These are phyloP conservation scores for Schizotus pectinicornis DNA, from an alignment of 2,888 invertebrate species.

Conservation along the genomic window DNA sequence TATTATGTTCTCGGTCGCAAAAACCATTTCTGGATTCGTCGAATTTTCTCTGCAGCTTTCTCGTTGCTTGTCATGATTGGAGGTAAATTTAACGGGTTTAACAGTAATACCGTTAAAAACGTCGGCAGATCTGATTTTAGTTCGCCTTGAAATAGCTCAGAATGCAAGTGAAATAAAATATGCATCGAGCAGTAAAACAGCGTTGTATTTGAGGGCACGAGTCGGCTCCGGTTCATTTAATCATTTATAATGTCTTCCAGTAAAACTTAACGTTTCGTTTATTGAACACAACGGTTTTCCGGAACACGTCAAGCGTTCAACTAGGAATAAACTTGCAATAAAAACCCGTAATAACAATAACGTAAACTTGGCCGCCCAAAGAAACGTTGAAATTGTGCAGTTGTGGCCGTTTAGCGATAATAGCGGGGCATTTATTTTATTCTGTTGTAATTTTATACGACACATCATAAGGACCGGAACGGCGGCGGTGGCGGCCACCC, in stretches of 20 bases:
- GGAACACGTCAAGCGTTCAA: conserved; percentile 24
- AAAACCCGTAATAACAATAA: conserved; percentile 48
- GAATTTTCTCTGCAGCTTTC: too few relatives aligned
- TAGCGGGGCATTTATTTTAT: conserved; percentile 46
- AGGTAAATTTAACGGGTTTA: too few relatives aligned
- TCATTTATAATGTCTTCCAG: conserved; percentile 14
- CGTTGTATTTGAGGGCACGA: too few relatives aligned
- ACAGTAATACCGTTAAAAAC: conserved; percentile 5
- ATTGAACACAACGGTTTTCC: conserved; percentile 26
- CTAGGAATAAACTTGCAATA: conserved; percentile 39
- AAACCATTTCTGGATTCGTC: too few relatives aligned
- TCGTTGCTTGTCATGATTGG: too few relatives aligned
- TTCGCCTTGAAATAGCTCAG: too few relatives aligned
- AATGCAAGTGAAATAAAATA: too few relatives aligned
- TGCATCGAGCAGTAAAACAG: too few relatives aligned
- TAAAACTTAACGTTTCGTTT: conserved; percentile 27
- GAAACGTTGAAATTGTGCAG: conserved; percentile 45
- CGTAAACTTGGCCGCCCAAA: conserved; percentile 44
- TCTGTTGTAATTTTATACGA: conserved; percentile 34
- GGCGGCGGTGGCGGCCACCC: background rate
- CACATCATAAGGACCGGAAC: conserved; percentile 15
- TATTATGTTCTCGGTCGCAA: too few relatives aligned
- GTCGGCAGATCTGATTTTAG: conserved; percentile 17
- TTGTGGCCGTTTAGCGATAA: conserved; percentile 47
- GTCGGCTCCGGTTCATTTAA: background rate